Base-by-base conservation (phyloP, 2,113 vertebrate genomes). In the Tupaia chinensis region DNA sequence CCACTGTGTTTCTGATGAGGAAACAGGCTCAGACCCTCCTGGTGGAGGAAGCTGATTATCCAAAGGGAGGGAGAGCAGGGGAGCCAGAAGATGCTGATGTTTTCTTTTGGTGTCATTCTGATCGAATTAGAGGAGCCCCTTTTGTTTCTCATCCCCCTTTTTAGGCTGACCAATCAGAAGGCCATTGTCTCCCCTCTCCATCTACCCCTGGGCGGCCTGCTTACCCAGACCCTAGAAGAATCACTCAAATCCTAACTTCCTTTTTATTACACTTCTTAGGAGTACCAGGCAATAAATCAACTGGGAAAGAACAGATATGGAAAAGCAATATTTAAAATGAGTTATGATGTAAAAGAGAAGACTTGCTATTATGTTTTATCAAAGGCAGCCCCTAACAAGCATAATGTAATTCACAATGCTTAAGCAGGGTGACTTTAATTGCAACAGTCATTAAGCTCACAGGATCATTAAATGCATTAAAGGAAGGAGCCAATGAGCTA, bases 251-350 rank as follows among this genome's bases (percentile, higher is more conserved):
- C 53, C 56, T 60, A 85, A 87, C 60, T 94, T 96, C 79, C 80
- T 94, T 90, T 97, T 91, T 78, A 89, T 87, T 73, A 72, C 12
- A 87, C 70, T 93, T 96, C 92, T 96, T 81, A 85, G 60, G 63
- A 92, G 65, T 61, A 70, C 83, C 29, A 88, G 84, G 84, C 32
- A 66, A 95, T 96, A 87, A 92, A 88, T 97, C 92, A 96, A 54
- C 15, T n/a, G 29, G 60, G 61, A 23, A 89, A 90, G 87, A 73
- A 95, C 84, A 97, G 95, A 89, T 63, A 93, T 7, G n/a, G 80
- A 96, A 96, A 97, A 97, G 94, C 76, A 97, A 95, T 91, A 94
- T 92, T 96, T 94, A 89, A 94, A 95, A 94, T 97, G 95, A 96
- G 44, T 96, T 96, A 96, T 94, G 92, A 93, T 91, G 77, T 93